These are phyloP conservation scores for Dermatemys mawii DNA, from an alignment of 2,113 vertebrate genomes.

Conservation along the genomic window DNA sequence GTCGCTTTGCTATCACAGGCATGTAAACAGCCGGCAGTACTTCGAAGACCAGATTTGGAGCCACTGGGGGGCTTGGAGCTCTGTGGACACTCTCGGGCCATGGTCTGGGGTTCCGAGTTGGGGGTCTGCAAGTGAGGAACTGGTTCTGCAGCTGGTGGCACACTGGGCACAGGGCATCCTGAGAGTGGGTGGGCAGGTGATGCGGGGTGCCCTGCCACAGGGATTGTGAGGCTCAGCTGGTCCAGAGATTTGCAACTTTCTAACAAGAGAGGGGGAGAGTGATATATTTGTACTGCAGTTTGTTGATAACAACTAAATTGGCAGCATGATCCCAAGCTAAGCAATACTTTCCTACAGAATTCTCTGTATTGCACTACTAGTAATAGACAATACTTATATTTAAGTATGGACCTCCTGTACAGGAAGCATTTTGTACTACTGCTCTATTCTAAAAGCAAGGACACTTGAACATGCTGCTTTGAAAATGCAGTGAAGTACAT, in stretches of 20 bases:
- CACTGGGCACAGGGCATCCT: constrained; percentile 94
- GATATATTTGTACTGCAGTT: rapidly evolving
- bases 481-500: background rate
- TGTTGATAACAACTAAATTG: rapidly evolving
- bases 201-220: constrained; percentile 84
- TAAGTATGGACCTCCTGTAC: background rate
- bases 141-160: constrained; percentile 92
- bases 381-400: background rate
- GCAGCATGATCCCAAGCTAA: background rate
- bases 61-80: constrained; percentile 93
- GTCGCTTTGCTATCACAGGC: constrained; percentile 84
- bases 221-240: constrained; percentile 90
- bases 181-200: constrained; percentile 90
- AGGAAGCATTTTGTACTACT: background rate
- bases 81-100: constrained; percentile 91
- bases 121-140: constrained; percentile 92
- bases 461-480: background rate
- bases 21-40: constrained; percentile 83
- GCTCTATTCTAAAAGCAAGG: background rate
- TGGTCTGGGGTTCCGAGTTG: constrained; percentile 90
- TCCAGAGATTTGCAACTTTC: constrained; percentile 88
- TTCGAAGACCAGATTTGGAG: constrained; percentile 89
- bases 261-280: constrained; percentile 36
- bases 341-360: rapidly evolving
- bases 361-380: background rate